Base-by-base conservation (phyloP, 92 coral and sea anemone genomes). In the Chrysogorgia sp. region DNA sequence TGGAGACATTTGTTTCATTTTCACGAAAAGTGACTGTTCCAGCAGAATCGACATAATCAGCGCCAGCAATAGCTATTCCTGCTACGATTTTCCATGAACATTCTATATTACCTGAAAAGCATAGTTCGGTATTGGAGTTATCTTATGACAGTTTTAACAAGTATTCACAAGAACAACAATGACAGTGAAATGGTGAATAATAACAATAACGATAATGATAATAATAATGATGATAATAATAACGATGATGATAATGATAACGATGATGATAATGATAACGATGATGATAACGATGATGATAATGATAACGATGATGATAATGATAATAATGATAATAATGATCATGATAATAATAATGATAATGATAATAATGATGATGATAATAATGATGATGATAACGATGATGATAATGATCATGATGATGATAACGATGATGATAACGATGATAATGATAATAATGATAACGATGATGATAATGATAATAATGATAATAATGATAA, bases 71-170 rank as follows among this genome's bases (percentile, higher is more conserved):
- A 22, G 97, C 97, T 29, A 89, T 86, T 35, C 63, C 81, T 17
- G 92, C 65, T n/a, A 79, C 64, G 15, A 81, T 93, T 24, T 64
- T 80, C 98, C 98, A 93, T 21, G 85, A 85, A 21, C 89, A 86
- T 63, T 80, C 82, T n/a, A 93, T 85, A n/a, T 56, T 25, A 20
- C 97, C 98, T 93, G 63, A 22, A 57, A 15, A 50, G 10, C 53
- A 47, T 15, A 37, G 43, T 37, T 5, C 43, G 43, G 43, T 37
- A 37, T 4, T 37, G 43, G 12, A 37, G 5, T 4, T 4, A 4
- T 5, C 6, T 5, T 37, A 5, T 5, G 43, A 37, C 5, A 4
- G 5, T 37, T 37, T 37, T 37, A 37, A 37, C 43, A 12, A 37
- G 12, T 37, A 37, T 5, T 37, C 6, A 37, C 12, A 4, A 5